Evolutionary conservation across 1,140 invertebrate genomes (phyloP).

Genomic region (Cepaea nemoralis): DNA sequence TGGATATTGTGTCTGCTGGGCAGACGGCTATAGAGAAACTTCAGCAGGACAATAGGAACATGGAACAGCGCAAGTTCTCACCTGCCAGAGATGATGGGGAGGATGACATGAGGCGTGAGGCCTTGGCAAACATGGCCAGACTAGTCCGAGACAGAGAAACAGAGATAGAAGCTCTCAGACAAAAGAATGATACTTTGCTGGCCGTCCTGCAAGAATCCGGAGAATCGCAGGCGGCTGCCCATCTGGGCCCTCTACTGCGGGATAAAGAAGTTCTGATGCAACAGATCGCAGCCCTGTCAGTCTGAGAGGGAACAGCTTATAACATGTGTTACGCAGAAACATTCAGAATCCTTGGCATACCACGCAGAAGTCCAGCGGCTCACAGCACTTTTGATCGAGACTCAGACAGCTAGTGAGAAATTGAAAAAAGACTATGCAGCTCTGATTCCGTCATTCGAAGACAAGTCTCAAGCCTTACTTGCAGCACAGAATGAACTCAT

Average conservation of each 20-base stretch:
- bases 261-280: slow-evolving; percentile 70
- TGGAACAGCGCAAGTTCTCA: slow-evolving; percentile 52
- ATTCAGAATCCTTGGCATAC: slow-evolving; percentile 85
- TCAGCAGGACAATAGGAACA: slow-evolving; percentile 67
- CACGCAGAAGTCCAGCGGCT: slow-evolving; percentile 86
- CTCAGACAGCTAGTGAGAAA: slow-evolving; percentile 66
- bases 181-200: slow-evolving; percentile 72
- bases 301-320: slow-evolving; percentile 83
- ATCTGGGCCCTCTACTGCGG: slow-evolving; percentile 62
- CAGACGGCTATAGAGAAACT: slow-evolving; percentile 70
- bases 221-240: slow-evolving; percentile 47
- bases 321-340: slow-evolving; percentile 82
- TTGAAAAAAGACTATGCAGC: slow-evolving; percentile 68
- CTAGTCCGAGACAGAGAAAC: slow-evolving; percentile 73
- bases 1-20: slow-evolving; percentile 70
- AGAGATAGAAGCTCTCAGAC: slow-evolving; percentile 72
- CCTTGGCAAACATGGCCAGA: slow-evolving; percentile 70
- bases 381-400: slow-evolving; percentile 68
- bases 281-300: slow-evolving; percentile 66
- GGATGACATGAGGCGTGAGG: slow-evolving; percentile 71
- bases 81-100: slow-evolving; percentile 46
- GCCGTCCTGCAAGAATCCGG: slow-evolving; percentile 67
- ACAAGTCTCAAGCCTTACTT: slow-evolving; percentile 72
- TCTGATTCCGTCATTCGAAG: slow-evolving; percentile 68
- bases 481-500: slow-evolving; percentile 75